A percentile compares a stretch with the other conserved stretches of the same genome.
phyloP scores from a whole-genome alignment of 2,797 vertebrate species.

The Triplophysa yarkandensis region DNA sequence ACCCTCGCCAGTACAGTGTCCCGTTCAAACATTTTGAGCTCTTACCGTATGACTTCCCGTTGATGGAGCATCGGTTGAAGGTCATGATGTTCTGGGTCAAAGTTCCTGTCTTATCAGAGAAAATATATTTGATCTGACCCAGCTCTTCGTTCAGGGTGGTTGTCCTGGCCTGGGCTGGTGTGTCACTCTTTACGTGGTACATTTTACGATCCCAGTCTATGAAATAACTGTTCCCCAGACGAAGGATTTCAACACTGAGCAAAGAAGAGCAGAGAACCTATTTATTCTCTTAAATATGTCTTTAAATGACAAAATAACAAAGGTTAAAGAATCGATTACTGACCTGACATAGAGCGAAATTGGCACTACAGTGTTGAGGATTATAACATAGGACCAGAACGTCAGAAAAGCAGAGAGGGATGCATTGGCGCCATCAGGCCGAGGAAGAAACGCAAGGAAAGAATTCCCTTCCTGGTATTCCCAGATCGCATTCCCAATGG shows the following conservation, averaged over 20 bases:
- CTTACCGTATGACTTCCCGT: slow-evolving; percentile 85
- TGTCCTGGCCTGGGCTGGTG: slow-evolving; percentile 85
- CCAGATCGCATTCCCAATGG: slow-evolving; percentile 88
- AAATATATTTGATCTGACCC: slow-evolving; percentile 93
- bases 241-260: slow-evolving; percentile 89
- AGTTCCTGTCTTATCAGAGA: slow-evolving; percentile 96
- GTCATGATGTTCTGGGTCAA: slow-evolving; percentile 96
- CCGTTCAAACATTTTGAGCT: background rate
- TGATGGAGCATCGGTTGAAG: slow-evolving; percentile 92
- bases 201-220: slow-evolving; percentile 96
- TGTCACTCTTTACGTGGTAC: slow-evolving; percentile 85
- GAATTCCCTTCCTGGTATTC: slow-evolving; percentile 77
- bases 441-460: slow-evolving; percentile 86
- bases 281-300: background rate
- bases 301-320: background rate
- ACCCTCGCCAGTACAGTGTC: background rate
- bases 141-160: slow-evolving; percentile 95
- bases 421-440: slow-evolving; percentile 69
- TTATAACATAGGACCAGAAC: slow-evolving; percentile 96
- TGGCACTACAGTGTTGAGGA: slow-evolving; percentile 94
- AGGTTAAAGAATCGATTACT: slow-evolving; percentile 9
- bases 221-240: slow-evolving; percentile 91
- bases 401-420: slow-evolving; percentile 79
- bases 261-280: background rate
- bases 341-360: slow-evolving; percentile 97